Evolutionary conservation across 2,888 invertebrate genomes (phyloP).

Genomic region (Yponomeuta malinellus): DNA sequence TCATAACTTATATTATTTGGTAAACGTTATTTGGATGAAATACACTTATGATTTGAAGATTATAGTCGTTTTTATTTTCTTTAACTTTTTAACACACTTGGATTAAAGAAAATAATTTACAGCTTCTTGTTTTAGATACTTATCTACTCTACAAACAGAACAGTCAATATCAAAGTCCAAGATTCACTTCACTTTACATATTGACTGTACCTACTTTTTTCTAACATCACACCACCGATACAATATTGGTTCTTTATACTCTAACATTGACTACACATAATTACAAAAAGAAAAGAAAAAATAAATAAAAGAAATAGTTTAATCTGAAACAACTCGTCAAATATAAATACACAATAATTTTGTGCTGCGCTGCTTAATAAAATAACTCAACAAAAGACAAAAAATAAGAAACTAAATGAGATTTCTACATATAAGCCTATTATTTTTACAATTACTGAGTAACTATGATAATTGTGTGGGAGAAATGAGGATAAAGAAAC

Average conservation of each 20-base stretch:
- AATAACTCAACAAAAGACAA: constrained; percentile 16
- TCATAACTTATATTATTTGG: constrained; percentile 24
- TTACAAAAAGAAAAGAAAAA: background rate
- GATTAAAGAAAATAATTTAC: constrained; percentile 1
- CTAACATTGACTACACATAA: constrained; percentile 39
- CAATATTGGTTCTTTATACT: constrained; percentile 37
- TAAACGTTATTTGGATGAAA: constrained; percentile 21
- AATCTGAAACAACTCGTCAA: background rate
- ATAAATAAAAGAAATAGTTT: background rate
- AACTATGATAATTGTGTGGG: background rate
- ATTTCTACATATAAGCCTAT: background rate
- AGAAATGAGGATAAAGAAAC: background rate
- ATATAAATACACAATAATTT: background rate
- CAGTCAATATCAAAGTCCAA: background rate
- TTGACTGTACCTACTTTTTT: constrained; percentile 32
- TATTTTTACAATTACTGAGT: background rate
- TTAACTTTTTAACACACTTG: constrained; percentile 4
- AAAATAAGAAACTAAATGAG: background rate
- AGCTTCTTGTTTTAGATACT: background rate
- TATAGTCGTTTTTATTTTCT: constrained; percentile 21
- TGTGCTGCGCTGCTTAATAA: background rate
- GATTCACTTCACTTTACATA: background rate
- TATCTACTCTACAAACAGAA: background rate
- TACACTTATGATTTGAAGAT: constrained; percentile 27
- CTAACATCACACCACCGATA: constrained; percentile 45